Percentiles rank a stretch among this genome's conserved stretches.
Conservation (phyloP, 2,888 invertebrate genomes). For the Machimus rusticus region DNA sequence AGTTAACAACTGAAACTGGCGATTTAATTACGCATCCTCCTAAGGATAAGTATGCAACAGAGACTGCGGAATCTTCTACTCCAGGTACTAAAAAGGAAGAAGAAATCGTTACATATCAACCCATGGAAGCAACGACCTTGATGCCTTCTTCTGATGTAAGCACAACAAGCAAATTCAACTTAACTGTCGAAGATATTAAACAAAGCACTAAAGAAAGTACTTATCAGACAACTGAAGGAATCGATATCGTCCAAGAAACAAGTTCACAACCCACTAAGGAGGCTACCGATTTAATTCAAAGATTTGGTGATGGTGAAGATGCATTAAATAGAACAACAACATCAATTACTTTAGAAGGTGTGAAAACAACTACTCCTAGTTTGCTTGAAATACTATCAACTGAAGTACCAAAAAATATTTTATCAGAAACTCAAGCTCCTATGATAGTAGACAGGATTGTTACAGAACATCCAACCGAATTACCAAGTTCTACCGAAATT, state of each 20-base stretch:
- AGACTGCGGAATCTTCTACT: neutral
- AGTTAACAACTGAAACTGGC: neutral
- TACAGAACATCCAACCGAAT: neutral
- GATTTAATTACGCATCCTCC: neutral
- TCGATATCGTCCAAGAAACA: neutral
- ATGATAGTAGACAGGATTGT: neutral
- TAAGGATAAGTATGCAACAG: conserved; percentile 9
- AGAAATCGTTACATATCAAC: neutral
- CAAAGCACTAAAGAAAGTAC: neutral
- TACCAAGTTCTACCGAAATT: neutral
- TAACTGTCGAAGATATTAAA: neutral
- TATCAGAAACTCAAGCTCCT: neutral
- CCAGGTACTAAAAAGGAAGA: neutral
- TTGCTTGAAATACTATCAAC: neutral
- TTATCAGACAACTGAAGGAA: neutral
- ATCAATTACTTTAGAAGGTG: neutral
- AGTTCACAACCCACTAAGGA: neutral
- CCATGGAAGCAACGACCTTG: neutral
- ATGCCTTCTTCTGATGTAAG: neutral
- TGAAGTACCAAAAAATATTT: neutral
- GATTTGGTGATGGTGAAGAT: neutral
- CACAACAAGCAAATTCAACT: neutral
- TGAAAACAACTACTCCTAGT: neutral
- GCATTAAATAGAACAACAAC: neutral
- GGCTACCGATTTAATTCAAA: neutral